A percentile compares a stretch with the other conserved stretches of the same genome.
These are phyloP conservation scores for Martes martes DNA, from an alignment of 2,113 vertebrate species.

Conservation along the genomic window DNA sequence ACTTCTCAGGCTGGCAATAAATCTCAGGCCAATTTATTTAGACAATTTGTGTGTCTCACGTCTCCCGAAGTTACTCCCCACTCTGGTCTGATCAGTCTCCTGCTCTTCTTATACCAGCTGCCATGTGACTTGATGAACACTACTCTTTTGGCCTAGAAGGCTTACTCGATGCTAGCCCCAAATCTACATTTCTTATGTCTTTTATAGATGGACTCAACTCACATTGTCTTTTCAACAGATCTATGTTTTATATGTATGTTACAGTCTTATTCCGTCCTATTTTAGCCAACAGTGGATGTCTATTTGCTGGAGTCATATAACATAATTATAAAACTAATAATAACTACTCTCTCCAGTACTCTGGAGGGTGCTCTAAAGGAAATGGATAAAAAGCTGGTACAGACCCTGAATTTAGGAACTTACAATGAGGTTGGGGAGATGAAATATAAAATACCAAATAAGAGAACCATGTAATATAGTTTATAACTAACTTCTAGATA, in stretches of 20 bases:
- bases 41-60: conserved; percentile 6
- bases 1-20: conserved; percentile 30
- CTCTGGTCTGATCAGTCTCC: neutral
- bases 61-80: neutral
- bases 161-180: neutral
- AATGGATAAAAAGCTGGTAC: neutral
- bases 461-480: neutral
- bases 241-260: neutral
- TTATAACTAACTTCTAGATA: neutral
- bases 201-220: neutral
- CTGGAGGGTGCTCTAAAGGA: neutral
- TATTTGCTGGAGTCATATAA: neutral
- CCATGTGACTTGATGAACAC: neutral
- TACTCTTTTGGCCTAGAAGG: neutral
- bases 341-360: neutral
- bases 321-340: neutral
- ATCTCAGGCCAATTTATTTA: conserved; percentile 59
- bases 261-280: neutral
- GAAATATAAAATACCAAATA: neutral
- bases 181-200: neutral
- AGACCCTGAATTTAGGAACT: neutral
- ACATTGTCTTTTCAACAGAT: neutral
- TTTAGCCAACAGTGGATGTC: neutral
- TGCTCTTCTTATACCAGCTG: neutral
- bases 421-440: neutral